Base-by-base conservation (phyloP, 2,888 invertebrate genomes). In the Drosophila affinis region DNA sequence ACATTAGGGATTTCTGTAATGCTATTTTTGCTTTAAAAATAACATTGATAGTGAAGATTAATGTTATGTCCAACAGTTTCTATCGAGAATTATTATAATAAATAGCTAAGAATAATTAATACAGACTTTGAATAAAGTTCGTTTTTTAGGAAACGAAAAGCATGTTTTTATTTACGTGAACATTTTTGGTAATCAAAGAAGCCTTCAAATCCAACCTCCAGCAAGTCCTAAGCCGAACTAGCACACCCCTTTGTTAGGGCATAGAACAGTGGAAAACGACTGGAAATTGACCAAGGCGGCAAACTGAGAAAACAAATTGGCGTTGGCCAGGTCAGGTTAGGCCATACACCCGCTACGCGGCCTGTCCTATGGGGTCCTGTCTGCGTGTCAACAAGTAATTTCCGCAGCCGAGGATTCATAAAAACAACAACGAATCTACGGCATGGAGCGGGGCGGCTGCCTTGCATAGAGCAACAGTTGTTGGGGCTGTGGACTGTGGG, bases 371-470 rank as follows among this genome's bases (percentile, higher is more conserved):
- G 39, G 51, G 24, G 24, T 24, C 47, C 71, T 62, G 56, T 60
- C 71, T 87, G 88, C 86, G 86, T 88, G 88, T 86, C 86, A 86
- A 86, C 88, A 79, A 78, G 88, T 81, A 81, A 86, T 86, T 86
- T 86, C 87, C 87, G 72, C 69, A 67, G 64, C 67, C 72, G 75
- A 72, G 75, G 77, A 77, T 72, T 76, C 47, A 46, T 46, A 52
- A 53, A 53, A 21, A 62, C 45, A 64, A 48, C 45, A 75, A 68
- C 60, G 74, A 57, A 67, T 53, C 48, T 32, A 45, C 44, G 54
- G 51, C 53, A 45, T 21, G 21, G 21, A 21, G 21, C 21, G 46
- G 54, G 77, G 80, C 79, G 77, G 61, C 76, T 64, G 74, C 58
- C 58, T 75, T 70, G 46, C 52, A 53, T 59, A 27, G 77, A 77